A percentile compares a stretch with the other conserved stretches of the same genome.
phyloP scores from a whole-genome alignment of 2,113 vertebrate species.

The Astur gentilis region DNA sequence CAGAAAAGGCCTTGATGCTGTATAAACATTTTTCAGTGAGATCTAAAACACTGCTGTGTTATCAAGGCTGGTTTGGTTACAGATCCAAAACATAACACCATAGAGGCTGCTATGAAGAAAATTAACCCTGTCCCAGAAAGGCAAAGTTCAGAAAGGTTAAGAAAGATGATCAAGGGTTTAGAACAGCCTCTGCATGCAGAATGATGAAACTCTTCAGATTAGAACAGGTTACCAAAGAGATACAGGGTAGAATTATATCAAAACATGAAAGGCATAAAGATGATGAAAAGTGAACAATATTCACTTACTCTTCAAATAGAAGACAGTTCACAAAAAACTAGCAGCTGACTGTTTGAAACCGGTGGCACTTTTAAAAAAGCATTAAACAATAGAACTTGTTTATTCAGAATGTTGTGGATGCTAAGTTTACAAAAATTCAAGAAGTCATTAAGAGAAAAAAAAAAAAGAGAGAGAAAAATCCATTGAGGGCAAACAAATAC shows the following conservation, averaged over 20 bases:
- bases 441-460: no score
- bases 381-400: not conserved
- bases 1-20: not conserved
- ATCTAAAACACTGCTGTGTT: not conserved
- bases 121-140: not conserved
- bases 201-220: not conserved
- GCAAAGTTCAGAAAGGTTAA: not conserved
- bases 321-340: not conserved
- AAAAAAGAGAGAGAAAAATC: not conserved
- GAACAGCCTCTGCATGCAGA: not conserved
- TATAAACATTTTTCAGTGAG: not conserved
- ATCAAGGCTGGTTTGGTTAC: not conserved
- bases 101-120: not conserved
- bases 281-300: not conserved
- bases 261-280: not conserved
- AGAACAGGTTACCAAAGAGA: not conserved
- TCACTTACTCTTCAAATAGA: not conserved
- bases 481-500: not conserved
- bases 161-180: not conserved
- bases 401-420: not conserved
- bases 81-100: not conserved
- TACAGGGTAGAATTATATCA: not conserved
- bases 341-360: not conserved
- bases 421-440: not conserved
- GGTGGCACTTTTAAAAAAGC: not conserved